phyloP scores from a whole-genome alignment of 2,888 invertebrate genomes.

The Orchesella flavescens region DNA sequence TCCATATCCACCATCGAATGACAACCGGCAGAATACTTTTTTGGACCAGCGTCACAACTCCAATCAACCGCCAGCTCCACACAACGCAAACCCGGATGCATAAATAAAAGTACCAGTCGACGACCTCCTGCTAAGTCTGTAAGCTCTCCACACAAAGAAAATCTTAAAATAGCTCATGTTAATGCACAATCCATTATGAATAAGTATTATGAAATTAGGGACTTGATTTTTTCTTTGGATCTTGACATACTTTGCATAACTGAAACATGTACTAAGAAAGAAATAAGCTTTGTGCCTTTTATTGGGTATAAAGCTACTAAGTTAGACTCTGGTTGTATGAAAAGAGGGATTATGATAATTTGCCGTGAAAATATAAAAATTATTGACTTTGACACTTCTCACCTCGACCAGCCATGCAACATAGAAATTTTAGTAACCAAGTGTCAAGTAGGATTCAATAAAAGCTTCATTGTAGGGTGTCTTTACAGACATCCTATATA shows the following conservation, averaged over 20 bases:
- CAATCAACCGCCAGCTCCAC: neutral
- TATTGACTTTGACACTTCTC: neutral
- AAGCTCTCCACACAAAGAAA: neutral
- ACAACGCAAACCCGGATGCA: too few relatives aligned
- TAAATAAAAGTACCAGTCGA: too few relatives aligned
- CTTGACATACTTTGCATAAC: neutral
- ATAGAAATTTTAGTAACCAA: neutral
- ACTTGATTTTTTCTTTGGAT: neutral
- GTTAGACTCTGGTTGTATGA: neutral
- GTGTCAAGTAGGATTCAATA: neutral
- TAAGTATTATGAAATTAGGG: neutral
- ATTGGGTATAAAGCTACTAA: neutral
- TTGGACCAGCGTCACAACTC: neutral
- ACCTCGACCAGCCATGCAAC: neutral
- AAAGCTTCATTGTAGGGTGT: neutral
- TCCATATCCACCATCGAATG: neutral
- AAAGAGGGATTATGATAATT: neutral
- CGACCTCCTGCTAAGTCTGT: too few relatives aligned
- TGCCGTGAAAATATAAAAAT: neutral
- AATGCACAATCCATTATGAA: neutral
- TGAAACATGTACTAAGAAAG: neutral
- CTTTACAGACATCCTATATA: conserved; percentile 12
- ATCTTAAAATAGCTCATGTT: neutral
- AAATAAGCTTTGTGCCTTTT: too few relatives aligned
- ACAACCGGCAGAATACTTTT: neutral